Percentiles rank a stretch among this genome's conserved stretches.
phyloP scores from a whole-genome alignment of 2,113 vertebrate genomes.

The Cryptoleucopteryx plumbea region DNA sequence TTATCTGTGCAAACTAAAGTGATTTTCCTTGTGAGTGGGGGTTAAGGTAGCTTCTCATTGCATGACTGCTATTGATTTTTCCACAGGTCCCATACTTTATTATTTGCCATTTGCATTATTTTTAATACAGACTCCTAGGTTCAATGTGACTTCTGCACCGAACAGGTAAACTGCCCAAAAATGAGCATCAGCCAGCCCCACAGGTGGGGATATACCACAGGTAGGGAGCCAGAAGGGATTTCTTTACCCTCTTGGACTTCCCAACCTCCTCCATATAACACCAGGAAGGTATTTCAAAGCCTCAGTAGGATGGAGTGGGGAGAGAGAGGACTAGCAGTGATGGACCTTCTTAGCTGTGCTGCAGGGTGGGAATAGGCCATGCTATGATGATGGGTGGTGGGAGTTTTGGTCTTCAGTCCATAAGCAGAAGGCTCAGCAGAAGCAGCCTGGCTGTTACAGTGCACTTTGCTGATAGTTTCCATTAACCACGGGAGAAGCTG shows the following conservation, averaged over 20 bases:
- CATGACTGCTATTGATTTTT: background rate
- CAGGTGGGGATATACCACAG: background rate
- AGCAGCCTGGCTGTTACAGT: background rate
- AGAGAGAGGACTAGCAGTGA: background rate
- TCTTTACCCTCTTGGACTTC: background rate
- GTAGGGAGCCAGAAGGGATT: background rate
- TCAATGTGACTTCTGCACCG: background rate
- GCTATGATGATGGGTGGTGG: accelerated
- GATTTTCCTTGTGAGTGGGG: background rate
- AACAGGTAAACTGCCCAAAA: background rate
- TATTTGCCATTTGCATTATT: background rate
- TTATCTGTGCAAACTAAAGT: background rate
- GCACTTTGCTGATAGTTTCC: background rate
- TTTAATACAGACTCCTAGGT: background rate
- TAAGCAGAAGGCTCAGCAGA: background rate
- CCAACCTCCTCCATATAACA: background rate
- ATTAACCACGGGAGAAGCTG: background rate
- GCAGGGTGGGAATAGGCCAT: background rate
- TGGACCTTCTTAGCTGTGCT: background rate
- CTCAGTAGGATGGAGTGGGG: background rate
- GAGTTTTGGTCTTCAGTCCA: background rate
- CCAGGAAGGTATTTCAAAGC: background rate
- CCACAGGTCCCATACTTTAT: background rate
- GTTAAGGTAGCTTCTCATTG: background rate
- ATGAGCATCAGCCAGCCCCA: background rate